Percentiles rank a stretch among this genome's conserved stretches.
These are phyloP conservation scores for Caenorhabditis sp. DNA, from an alignment of 2,888 invertebrate species.

Conservation along the genomic window DNA sequence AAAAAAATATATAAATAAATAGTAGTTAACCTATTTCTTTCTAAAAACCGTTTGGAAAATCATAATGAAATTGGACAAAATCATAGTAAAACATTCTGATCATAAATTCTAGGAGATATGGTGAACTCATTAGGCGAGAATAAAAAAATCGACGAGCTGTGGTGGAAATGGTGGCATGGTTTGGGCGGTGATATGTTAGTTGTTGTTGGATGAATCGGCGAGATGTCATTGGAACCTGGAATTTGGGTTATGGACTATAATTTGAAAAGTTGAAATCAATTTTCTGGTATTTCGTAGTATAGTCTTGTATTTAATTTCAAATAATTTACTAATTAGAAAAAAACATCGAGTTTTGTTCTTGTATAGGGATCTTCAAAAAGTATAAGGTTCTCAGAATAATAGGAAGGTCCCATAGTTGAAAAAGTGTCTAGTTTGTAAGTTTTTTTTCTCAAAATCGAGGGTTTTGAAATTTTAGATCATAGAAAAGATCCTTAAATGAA, in stretches of 20 bases:
- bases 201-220: slow-evolving; percentile 16
- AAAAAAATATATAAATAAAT: not conserved
- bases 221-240: slow-evolving; percentile 24
- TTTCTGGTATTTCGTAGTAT: too few species aligned
- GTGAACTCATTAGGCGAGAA: slow-evolving; percentile 40
- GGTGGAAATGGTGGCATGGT: slow-evolving; percentile 18
- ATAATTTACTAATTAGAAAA: too few species aligned
- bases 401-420: too few species aligned
- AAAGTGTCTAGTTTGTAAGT: too few species aligned
- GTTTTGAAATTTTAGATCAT: too few species aligned
- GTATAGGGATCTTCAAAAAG: too few species aligned
- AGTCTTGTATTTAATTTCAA: too few species aligned
- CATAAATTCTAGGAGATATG: slow-evolving; percentile 62
- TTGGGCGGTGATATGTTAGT: slow-evolving; percentile 8
- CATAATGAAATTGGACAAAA: slow-evolving; percentile 52
- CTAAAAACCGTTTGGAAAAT: slow-evolving; percentile 48
- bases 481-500: too few species aligned
- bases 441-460: too few species aligned
- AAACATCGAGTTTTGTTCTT: too few species aligned
- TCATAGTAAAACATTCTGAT: slow-evolving; percentile 65
- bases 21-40: not conserved
- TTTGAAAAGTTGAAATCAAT: not conserved
- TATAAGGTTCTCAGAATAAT: too few species aligned
- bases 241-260: not conserved
- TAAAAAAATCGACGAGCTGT: slow-evolving; percentile 20